Evolutionary conservation across 2,888 invertebrate genomes (phyloP), one percentile per base, ranked within the genome.

Genomic region (Leptinotarsa peninsularis): DNA sequence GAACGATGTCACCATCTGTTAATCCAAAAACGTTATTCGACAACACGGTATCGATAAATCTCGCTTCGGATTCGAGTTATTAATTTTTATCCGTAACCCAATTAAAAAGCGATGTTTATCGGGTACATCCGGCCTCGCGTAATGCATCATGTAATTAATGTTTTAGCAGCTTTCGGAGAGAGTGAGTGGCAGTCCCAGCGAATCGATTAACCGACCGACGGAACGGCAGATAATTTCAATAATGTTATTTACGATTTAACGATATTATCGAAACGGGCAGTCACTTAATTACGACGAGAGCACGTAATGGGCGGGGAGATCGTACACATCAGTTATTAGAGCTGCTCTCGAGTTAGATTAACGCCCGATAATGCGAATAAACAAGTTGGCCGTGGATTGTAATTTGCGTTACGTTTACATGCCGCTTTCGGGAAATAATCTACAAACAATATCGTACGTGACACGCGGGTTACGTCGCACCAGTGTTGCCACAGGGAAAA

Each of bases 221-320:
- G 75, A 75, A 74, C 75, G 75, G 71, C 71, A 72, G 77, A 76
- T 75, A 78, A 78, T 78, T 78, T 78, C 73, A 75, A 78, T 78
- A 78, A 78, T 76, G 75, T 76, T 78, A 78, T 78, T 78, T 76
- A 74, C 74, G 77, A 75, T 77, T 80, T 80, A 76, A 80, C 74
- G 77, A 77, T 78, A 77, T 76, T 77, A 80, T 80, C 77, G 76
- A 76, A 79, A 78, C 75, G 76, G 73, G 71, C 73, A 77, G 78
- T 74, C 73, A 74, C 76, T 78, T 80, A 74, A 80, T 80, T 80
- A 75, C 74, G 75, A 73, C 52, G 54, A 71, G 67, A 76, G 77
- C 74, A 72, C 76, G 75, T 75, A 79, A 79, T 75, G 76, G 76
- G 73, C 71, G 73, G 72, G 56, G 75, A 78, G 75, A 78, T 77